Conservation (phyloP, 2,888 invertebrate genomes). For the Lagria hirta region DNA sequence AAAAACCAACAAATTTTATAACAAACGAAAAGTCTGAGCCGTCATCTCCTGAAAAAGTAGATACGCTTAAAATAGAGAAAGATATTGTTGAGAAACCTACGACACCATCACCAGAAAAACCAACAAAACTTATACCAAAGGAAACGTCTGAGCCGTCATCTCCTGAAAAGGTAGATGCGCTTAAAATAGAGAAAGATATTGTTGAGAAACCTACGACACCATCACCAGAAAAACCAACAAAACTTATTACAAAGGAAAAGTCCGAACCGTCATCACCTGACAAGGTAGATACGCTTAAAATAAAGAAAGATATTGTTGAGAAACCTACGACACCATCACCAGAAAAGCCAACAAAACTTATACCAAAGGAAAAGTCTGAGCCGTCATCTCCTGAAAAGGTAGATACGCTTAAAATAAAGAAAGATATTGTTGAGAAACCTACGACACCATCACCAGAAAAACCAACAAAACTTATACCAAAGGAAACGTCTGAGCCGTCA, state of each 20-base stretch:
- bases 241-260: no score
- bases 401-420: no score
- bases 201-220: constrained; percentile 15
- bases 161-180: constrained; percentile 3
- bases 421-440: no score
- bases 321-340: no score
- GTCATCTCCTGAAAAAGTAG: constrained; percentile 6
- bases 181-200: not conserved
- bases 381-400: no score
- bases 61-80: constrained; percentile 1
- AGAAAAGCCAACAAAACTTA: no score
- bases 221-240: constrained; percentile 10
- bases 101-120: constrained; percentile 5
- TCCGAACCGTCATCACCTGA: no score
- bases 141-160: not conserved
- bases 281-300: no score
- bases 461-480: not conserved
- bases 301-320: no score
- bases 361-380: no score
- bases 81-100: constrained; percentile 4
- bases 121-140: constrained; percentile 1
- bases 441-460: no score
- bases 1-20: constrained; percentile 2
- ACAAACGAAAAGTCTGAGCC: constrained; percentile 7
- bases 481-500: no score